These are phyloP conservation scores for Spheniscus humboldti DNA, from an alignment of 2,797 vertebrate species.

Conservation along the genomic window DNA sequence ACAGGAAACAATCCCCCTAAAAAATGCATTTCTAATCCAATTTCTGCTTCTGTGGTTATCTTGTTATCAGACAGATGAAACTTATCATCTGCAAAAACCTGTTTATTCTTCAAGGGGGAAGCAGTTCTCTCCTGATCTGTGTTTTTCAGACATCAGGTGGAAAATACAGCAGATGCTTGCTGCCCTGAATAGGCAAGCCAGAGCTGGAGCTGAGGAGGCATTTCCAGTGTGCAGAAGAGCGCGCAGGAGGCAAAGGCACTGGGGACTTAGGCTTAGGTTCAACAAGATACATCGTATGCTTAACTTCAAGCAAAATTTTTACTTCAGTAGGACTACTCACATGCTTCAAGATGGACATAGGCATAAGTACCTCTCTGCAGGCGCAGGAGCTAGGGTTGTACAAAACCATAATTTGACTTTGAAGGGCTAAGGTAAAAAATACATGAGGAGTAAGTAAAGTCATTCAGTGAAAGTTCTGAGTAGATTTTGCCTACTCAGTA, in stretches of 20 bases:
- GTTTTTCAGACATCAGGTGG: not conserved
- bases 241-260: not conserved
- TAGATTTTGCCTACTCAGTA: not conserved
- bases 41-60: not conserved
- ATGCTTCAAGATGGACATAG: not conserved
- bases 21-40: not conserved
- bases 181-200: not conserved
- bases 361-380: not conserved
- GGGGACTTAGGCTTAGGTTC: not conserved
- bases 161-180: not conserved
- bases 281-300: rapidly evolving
- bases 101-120: not conserved
- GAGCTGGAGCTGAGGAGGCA: not conserved
- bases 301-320: not conserved
- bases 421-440: not conserved
- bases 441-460: not conserved
- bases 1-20: not conserved
- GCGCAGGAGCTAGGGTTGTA: not conserved
- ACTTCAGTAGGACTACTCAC: not conserved
- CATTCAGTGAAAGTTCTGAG: not conserved
- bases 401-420: not conserved
- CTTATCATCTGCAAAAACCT: not conserved
- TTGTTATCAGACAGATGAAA: not conserved
- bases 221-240: not conserved
- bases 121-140: not conserved